Conservation (phyloP, 1,140 invertebrate species). For the Sycophila sp. region DNA sequence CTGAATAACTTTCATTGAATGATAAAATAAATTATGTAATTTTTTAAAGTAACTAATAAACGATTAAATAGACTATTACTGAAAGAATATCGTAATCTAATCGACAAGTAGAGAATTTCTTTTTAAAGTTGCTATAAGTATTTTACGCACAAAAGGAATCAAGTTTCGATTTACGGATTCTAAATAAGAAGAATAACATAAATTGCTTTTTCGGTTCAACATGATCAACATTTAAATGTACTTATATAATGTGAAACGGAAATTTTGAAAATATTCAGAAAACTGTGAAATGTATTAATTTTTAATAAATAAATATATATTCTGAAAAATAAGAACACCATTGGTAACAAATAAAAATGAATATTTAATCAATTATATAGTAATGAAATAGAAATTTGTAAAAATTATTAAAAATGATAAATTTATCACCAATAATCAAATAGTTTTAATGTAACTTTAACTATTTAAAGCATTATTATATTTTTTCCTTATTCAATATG, state of each 20-base stretch:
- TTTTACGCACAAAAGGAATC: background rate
- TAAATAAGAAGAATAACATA: conserved; percentile 22
- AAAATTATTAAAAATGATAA: conserved; percentile 20
- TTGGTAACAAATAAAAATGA: too few relatives aligned
- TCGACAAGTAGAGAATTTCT: background rate
- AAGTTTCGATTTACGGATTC: background rate
- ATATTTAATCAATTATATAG: too few relatives aligned
- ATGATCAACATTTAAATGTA: background rate
- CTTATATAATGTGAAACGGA: too few relatives aligned
- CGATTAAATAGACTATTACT: background rate
- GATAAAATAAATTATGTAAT: background rate
- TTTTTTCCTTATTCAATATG: conserved; percentile 11
- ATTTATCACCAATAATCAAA: background rate
- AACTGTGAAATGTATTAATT: too few relatives aligned
- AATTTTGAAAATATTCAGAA: too few relatives aligned
- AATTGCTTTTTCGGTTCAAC: background rate
- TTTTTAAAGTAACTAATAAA: conserved; percentile 1
- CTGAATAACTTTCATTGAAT: conserved; percentile 50
- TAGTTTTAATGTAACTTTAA: background rate
- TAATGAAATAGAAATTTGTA: conserved; percentile 8
- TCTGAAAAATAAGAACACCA: too few relatives aligned
- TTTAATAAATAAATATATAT: too few relatives aligned
- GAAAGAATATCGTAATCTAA: background rate
- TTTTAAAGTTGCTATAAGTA: background rate
- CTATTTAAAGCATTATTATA: background rate